Base-by-base conservation (phyloP, 2,888 invertebrate genomes). In the Agapostemon virescens region DNA sequence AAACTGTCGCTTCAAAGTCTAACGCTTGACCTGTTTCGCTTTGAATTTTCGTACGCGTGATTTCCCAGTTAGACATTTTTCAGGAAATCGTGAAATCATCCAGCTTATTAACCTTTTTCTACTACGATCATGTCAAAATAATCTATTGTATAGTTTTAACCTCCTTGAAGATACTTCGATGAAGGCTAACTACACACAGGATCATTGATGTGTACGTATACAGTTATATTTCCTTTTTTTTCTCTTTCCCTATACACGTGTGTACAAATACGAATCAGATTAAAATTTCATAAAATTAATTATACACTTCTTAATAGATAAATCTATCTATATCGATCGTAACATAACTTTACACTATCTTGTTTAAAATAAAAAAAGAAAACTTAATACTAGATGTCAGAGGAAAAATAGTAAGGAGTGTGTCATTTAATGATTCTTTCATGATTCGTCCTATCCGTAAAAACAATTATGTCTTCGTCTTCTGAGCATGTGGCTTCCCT, bases 281-380 rank as follows among this genome's bases (percentile, higher is more conserved):
- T 38, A 17, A 73, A 15, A 33, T 58, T 7, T n/a, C 13, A 23
- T 38, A 40, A 58, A 79, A 69, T 61, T 30, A 74, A 58, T 45
- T 23, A 1, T 15, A 80, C 58, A 49, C 6, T 3, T 49, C 40
- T 68, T 36, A 58, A 58, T 80, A 74, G 58, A 74, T 80, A 74
- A 30, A 58, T 66, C 80, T 76, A 80, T 76, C 80, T 76, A 36
- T 70, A 67, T 55, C 17, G 20, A 69, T 15, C 63, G 63, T 40
- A 36, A 71, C 13, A 66, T 64, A 38, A 13, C 15, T 69, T 69
- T 77, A 73, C 61, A 82, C 13, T 74, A 45, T 69, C 6, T 64
- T 58, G 38, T 69, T 76, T 70, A 79, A 67, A 79, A 61, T 61
- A 61, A 61, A 82, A 79, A 72, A 82, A 78, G 81, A 82, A 73